Base-by-base conservation (phyloP, 1,140 invertebrate genomes). In the Solenopsis fugax region DNA sequence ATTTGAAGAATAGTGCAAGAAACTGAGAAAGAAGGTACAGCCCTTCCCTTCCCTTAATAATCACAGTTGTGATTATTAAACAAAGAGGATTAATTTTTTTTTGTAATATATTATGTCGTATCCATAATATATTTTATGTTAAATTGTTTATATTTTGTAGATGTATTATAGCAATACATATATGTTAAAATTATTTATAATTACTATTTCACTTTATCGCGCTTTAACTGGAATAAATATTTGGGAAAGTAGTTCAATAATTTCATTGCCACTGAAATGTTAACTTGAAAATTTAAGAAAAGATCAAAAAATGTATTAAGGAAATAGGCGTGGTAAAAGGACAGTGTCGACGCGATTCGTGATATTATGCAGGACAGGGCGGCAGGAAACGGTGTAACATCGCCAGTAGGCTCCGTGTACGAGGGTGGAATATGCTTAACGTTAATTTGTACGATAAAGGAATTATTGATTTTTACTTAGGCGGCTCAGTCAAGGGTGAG, bases 401-500 rank as follows among this genome's bases (percentile, higher is more conserved):
- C 89, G 90, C 84, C 65, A 64, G 80, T 81, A 88, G 88, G 85
- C 89, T 84, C 65, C 72, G 89, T 90, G 87, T 87, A 89, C 92
- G 92, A 93, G 93, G 93, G 93, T 92, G 90, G 93, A 94, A 94
- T 94, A 93, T 93, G 92, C 93, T 94, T 94, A 94, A 89, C 93
- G 92, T 94, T 95, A 94, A 95, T 95, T 95, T 94, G 91, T 92
- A 88, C 93, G 93, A 94, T 95, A 95, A 94, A 95, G 93, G 93
- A 94, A 94, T 94, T 94, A 95, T 95, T 94, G 94, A 95, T 95
- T 95, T 95, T 94, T 94, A 95, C 94, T 95, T 94, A 94, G 92
- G 71, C 89, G 85, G 88, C 85, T 86, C 93, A 92, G 89, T 93
- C 87, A 89, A 93, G 93, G 92, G 92, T 92, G 91, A 91, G 90